A percentile compares a stretch with the other conserved stretches of the same genome.
phyloP scores from a whole-genome alignment of 2,888 invertebrate species.

The Oxycera nigricornis region DNA sequence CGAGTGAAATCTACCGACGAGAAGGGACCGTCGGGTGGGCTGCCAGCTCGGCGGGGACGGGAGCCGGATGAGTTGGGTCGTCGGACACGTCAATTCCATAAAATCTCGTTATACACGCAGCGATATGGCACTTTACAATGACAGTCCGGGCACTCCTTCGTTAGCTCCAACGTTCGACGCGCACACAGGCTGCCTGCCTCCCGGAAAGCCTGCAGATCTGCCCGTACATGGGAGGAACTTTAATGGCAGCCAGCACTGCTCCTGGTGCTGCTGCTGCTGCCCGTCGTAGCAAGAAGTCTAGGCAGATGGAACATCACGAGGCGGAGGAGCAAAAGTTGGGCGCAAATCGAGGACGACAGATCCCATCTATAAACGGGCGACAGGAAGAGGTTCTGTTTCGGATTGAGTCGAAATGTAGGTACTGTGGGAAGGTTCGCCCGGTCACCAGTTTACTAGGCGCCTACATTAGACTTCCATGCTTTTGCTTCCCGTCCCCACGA shows the following conservation, averaged over 20 bases:
- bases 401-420: background rate
- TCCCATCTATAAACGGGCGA: constrained; percentile 3
- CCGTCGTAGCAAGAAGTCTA: background rate
- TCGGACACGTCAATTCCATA: constrained; percentile 42
- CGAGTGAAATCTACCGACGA: background rate
- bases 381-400: background rate
- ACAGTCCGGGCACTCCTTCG: constrained; percentile 37
- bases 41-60: background rate
- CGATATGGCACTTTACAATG: constrained; percentile 39
- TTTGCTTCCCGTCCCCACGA: background rate
- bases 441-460: background rate
- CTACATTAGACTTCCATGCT: background rate
- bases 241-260: constrained; percentile 4
- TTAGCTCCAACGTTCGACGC: constrained; percentile 13
- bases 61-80: constrained; percentile 32
- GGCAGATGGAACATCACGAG: constrained; percentile 9
- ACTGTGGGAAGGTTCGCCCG: constrained; percentile 21
- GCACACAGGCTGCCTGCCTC: background rate
- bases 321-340: constrained; percentile 6
- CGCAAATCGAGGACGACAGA: background rate
- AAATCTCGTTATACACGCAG: constrained; percentile 40
- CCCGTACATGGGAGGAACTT: constrained; percentile 29
- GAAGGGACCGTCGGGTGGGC: background rate
- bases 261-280: background rate
- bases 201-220: background rate